phyloP scores from a whole-genome alignment of 2,888 invertebrate species.

The Hermaeophaga mercurialis region DNA sequence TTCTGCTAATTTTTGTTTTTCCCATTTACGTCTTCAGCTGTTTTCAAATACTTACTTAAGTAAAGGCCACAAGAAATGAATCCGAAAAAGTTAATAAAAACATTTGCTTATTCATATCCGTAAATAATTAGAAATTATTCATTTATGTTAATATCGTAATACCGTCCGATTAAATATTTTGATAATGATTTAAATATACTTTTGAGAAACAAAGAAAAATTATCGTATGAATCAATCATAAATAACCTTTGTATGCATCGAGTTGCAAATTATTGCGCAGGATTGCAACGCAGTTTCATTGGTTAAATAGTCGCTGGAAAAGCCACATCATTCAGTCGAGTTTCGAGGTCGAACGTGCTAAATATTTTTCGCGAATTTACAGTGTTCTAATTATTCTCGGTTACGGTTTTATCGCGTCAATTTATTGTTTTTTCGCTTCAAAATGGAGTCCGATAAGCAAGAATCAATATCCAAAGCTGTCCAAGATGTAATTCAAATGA shows the following conservation, averaged over 20 bases:
- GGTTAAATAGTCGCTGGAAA: background rate
- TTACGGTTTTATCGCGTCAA: background rate
- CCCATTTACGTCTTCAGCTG: too few species aligned
- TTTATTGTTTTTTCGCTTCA: background rate
- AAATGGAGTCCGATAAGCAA: background rate
- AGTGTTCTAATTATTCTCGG: conserved; percentile 3
- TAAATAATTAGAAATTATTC: too few species aligned
- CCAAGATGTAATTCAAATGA: conserved; percentile 11
- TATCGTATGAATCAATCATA: background rate
- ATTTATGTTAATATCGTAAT: too few species aligned
- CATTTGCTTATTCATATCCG: too few species aligned
- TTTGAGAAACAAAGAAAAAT: background rate
- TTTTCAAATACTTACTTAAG: too few species aligned
- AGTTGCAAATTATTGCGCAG: conserved; percentile 4
- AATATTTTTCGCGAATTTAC: too few species aligned
- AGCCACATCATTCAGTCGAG: background rate
- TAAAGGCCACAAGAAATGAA: too few species aligned
- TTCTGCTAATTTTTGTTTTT: too few species aligned
- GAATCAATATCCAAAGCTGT: conserved; percentile 3
- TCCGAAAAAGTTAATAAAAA: too few species aligned
- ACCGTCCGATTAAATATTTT: background rate
- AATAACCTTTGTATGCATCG: too few species aligned
- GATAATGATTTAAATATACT: background rate
- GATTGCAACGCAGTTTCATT: conserved; percentile 2
- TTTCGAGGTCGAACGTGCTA: background rate